A percentile compares a stretch with the other conserved stretches of the same genome.
phyloP scores from a whole-genome alignment of 2,113 vertebrate genomes.

The Forbesichthys agassizii region DNA sequence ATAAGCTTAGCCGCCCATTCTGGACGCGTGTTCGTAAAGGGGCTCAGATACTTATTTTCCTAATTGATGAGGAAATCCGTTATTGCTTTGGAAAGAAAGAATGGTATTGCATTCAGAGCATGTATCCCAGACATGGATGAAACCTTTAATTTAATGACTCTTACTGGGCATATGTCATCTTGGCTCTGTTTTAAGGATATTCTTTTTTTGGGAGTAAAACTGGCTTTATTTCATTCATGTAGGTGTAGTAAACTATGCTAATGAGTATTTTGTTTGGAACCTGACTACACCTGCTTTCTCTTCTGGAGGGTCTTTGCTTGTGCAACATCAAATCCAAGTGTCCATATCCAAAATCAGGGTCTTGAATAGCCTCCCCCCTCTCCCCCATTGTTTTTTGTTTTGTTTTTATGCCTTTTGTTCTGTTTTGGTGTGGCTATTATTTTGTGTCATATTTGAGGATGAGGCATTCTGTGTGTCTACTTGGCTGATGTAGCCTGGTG shows the following conservation, averaged over 20 bases:
- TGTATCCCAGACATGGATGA: not conserved
- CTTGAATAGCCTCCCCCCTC: conserved; percentile 43
- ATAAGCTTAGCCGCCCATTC: conserved; percentile 19
- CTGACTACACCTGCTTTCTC: conserved; percentile 37
- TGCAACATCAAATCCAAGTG: conserved; percentile 52
- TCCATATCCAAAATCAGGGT: conserved; percentile 63
- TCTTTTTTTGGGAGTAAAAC: too few relatives aligned
- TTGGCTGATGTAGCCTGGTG: conserved; percentile 58
- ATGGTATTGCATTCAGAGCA: not conserved
- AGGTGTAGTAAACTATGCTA: conserved; percentile 10
- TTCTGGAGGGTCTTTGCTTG: conserved; percentile 29
- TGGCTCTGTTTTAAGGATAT: not conserved
- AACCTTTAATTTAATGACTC: not conserved
- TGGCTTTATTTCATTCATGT: too few relatives aligned
- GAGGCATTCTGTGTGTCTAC: conserved; percentile 57
- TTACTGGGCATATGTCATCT: too few relatives aligned
- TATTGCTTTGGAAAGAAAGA: conserved; percentile 29
- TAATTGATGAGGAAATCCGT: conserved; percentile 50
- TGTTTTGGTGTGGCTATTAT: not conserved
- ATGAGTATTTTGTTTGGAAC: conserved; percentile 57
- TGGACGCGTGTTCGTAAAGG: conserved; percentile 26
- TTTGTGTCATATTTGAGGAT: conserved; percentile 34
- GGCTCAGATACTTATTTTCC: conserved; percentile 34
- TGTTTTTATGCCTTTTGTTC: conserved; percentile 9
- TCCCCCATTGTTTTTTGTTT: conserved; percentile 19